phyloP scores from a whole-genome alignment of 2,113 vertebrate species.

The Eubucco bourcierii region DNA sequence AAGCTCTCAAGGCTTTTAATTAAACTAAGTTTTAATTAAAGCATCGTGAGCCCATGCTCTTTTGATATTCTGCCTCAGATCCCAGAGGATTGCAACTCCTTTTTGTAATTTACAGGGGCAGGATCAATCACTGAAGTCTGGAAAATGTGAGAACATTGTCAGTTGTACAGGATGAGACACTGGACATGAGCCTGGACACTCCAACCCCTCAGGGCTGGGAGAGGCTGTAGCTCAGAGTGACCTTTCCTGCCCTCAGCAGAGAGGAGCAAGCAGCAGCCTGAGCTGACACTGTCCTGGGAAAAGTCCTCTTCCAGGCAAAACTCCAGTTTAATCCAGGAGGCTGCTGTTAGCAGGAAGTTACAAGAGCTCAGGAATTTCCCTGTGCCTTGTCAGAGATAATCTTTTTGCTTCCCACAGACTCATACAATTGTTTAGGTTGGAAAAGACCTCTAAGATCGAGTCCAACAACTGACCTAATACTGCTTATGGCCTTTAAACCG shows the following conservation, averaged over 20 bases:
- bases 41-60: conserved; percentile 47
- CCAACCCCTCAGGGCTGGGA: not conserved
- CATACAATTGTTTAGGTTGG: too few relatives aligned
- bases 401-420: not conserved
- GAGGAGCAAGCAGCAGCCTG: not conserved
- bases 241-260: not conserved
- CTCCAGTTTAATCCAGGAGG: not conserved
- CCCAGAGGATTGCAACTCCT: conserved; percentile 64
- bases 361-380: not conserved
- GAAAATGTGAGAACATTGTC: conserved; percentile 43
- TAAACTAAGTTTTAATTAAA: conserved; percentile 96
- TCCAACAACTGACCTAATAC: too few relatives aligned
- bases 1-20: conserved; percentile 90
- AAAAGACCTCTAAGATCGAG: too few relatives aligned
- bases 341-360: not conserved
- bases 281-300: not conserved
- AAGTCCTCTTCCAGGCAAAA: not conserved
- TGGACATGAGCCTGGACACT: not conserved
- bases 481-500: too few relatives aligned
- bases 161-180: conserved; percentile 1
- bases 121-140: conserved; percentile 57
- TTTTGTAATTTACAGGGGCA: conserved; percentile 51
- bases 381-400: not conserved
- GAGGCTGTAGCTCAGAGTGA: not conserved
- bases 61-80: conserved; percentile 76